These are phyloP conservation scores for Pseudococcus viburni DNA, from an alignment of 2,888 invertebrate species.

Conservation along the genomic window DNA sequence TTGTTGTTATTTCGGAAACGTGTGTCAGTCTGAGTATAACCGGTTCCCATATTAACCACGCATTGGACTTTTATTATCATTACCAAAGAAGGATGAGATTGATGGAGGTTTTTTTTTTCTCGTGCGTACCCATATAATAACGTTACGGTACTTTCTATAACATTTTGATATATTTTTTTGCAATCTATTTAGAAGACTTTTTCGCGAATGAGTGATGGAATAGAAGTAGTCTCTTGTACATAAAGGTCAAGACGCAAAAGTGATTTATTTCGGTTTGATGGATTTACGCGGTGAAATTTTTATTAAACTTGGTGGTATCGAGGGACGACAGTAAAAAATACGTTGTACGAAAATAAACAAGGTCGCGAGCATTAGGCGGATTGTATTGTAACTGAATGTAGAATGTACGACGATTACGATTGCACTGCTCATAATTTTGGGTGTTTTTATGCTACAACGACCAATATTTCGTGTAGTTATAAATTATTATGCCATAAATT, in stretches of 20 bases:
- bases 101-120: constrained; percentile 4
- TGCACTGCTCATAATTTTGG: not conserved
- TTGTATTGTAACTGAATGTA: constrained; percentile 26
- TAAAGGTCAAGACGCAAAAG: constrained; percentile 1
- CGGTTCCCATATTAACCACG: constrained; percentile 15
- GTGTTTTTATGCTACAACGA: not conserved
- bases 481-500: not conserved
- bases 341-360: constrained; percentile 44
- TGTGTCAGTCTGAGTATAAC: not conserved
- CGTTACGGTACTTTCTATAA: not conserved
- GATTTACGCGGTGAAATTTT: constrained; percentile 18
- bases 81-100: constrained; percentile 42
- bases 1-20: constrained; percentile 6
- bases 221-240: not conserved
- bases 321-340: not conserved
- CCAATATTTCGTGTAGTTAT: not conserved
- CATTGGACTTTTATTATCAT: constrained; percentile 27
- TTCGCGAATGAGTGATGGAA: not conserved
- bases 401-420: not conserved
- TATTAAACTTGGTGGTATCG: not conserved
- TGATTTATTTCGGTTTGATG: constrained; percentile 20
- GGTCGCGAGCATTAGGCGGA: constrained; percentile 24
- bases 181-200: not conserved
- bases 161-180: constrained; percentile 9
- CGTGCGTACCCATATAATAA: not conserved